Evolutionary conservation across 2,113 vertebrate species (phyloP).

Genomic region (Oriolus oriolus): DNA sequence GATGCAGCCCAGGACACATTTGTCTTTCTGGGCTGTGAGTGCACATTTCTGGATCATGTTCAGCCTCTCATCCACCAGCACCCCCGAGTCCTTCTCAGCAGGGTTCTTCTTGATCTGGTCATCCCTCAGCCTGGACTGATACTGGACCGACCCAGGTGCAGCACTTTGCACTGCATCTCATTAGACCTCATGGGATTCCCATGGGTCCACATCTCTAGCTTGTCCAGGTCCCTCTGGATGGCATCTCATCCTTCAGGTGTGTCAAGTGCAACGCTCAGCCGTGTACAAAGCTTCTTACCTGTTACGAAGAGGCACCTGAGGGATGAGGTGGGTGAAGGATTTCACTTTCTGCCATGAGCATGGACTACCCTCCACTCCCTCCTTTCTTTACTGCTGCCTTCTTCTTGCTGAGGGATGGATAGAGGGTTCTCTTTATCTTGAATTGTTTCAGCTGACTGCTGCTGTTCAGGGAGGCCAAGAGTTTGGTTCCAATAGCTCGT

Average conservation of each 20-base stretch:
- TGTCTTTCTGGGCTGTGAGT: not conserved
- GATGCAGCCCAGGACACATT: not conserved
- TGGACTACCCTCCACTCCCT: not conserved
- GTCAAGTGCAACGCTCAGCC: not conserved
- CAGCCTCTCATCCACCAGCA: not conserved
- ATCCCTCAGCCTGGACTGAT: no score
- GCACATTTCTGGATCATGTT: not conserved
- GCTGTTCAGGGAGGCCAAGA: not conserved
- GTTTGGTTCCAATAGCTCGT: not conserved
- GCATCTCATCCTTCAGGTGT: not conserved
- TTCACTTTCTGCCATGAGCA: not conserved
- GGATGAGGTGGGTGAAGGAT: not conserved
- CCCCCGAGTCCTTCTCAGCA: not conserved
- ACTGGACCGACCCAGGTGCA: fast-evolving
- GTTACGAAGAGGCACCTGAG: fast-evolving
- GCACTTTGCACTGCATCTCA: not conserved
- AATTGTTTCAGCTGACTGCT: not conserved
- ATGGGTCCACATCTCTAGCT: not conserved
- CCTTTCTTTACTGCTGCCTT: not conserved
- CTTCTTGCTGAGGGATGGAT: not conserved
- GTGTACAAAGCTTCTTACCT: not conserved
- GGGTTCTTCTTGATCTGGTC: not conserved
- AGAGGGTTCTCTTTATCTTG: not conserved
- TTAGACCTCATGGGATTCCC: not conserved
- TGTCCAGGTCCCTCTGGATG: not conserved